Conservation (phyloP, 2,888 invertebrate species). For the Trachelus troglodyta region DNA sequence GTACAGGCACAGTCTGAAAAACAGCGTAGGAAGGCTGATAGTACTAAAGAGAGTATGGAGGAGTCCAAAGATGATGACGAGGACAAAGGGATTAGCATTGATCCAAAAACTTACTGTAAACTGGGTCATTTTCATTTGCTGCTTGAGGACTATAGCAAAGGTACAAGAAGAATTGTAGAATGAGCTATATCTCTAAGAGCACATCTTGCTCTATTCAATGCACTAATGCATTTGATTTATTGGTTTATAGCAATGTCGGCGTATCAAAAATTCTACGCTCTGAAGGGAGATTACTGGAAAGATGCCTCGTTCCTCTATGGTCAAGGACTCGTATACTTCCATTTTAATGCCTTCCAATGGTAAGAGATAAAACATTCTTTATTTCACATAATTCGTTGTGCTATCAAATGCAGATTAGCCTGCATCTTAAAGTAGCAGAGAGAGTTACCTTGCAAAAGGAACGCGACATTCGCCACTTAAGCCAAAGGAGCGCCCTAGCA, state of each 20-base stretch:
- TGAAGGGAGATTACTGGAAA: slow-evolving; percentile 86
- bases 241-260: slow-evolving; percentile 90
- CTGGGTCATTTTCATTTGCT: slow-evolving; percentile 95
- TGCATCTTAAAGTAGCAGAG: slow-evolving; percentile 7
- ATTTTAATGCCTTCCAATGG: slow-evolving; percentile 96
- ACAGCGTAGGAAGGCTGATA: slow-evolving; percentile 61
- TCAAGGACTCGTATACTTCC: slow-evolving; percentile 94
- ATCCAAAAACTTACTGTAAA: slow-evolving; percentile 93
- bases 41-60: slow-evolving; percentile 53
- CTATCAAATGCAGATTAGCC: neutral
- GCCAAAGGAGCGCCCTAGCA: slow-evolving; percentile 35
- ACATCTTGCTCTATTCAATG: neutral
- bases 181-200: neutral
- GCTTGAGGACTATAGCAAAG: slow-evolving; percentile 93
- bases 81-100: slow-evolving; percentile 79
- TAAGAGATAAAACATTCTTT: slow-evolving; percentile 71
- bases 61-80: slow-evolving; percentile 60
- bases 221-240: slow-evolving; percentile 19
- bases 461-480: slow-evolving; percentile 9
- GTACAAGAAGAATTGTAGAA: slow-evolving; percentile 67
- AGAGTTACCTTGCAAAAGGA: neutral
- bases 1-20: slow-evolving; percentile 80
- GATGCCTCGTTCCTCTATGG: slow-evolving; percentile 94
- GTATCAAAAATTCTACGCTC: slow-evolving; percentile 91
- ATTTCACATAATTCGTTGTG: neutral